phyloP scores from a whole-genome alignment of 2,113 vertebrate genomes.

The Tychaedon coryphoeus region DNA sequence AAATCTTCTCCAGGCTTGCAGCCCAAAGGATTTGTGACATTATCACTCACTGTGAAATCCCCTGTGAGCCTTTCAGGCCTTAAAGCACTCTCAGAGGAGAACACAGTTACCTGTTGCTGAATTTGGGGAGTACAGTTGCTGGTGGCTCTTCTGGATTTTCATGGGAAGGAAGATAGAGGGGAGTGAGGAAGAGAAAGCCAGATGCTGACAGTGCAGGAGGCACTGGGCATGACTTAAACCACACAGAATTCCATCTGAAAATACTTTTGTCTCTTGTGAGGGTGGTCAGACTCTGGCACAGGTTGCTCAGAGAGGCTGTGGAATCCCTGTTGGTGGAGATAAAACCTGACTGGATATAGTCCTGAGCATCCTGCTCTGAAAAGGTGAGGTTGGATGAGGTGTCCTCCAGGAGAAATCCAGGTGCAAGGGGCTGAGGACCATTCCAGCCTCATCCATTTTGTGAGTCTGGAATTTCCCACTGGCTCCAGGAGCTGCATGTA shows the following conservation, averaged over 20 bases:
- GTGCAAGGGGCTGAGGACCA: neutral
- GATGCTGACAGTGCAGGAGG: neutral
- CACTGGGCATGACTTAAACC: neutral
- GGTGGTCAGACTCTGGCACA: neutral
- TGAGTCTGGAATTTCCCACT: neutral
- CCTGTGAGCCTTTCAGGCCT: neutral
- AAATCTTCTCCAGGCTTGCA: neutral
- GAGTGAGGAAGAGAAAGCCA: neutral
- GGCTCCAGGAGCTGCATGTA: neutral
- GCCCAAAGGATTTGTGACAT: neutral
- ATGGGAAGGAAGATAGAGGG: rapidly evolving
- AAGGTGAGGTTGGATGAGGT: neutral
- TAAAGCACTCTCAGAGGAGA: neutral
- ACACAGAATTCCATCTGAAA: neutral
- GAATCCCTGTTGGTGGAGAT: neutral
- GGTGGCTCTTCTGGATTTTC: neutral
- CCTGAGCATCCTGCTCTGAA: neutral
- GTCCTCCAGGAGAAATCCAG: neutral
- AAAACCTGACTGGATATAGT: neutral
- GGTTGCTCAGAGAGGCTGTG: neutral
- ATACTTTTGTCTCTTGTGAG: neutral
- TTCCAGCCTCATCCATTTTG: neutral
- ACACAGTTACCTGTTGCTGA: neutral
- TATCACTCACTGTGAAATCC: neutral
- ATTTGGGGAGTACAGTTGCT: neutral